Evolutionary conservation across 2,888 invertebrate genomes (phyloP).

Genomic region (Ceramica pisi): DNA sequence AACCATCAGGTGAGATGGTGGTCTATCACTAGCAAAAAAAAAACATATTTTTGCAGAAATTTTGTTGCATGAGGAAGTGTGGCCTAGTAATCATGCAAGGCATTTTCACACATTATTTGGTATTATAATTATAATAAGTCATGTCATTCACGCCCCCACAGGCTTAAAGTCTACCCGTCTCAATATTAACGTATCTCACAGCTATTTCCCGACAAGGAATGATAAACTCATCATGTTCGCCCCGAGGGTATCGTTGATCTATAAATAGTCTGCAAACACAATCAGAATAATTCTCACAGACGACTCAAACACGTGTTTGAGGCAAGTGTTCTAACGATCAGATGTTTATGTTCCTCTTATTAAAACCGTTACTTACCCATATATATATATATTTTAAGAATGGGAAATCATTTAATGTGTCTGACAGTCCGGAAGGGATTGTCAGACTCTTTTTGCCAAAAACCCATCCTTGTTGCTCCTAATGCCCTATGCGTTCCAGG

Average conservation of each 20-base stretch:
- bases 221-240: constrained; percentile 62
- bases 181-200: constrained; percentile 10
- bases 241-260: constrained; percentile 61
- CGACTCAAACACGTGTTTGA: constrained; percentile 61
- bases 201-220: constrained; percentile 38
- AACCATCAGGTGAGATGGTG: too few species aligned
- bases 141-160: neutral
- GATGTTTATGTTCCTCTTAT: constrained; percentile 41
- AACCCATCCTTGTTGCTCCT: too few species aligned
- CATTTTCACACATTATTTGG: too few species aligned
- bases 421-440: neutral
- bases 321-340: constrained; percentile 46
- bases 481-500: too few species aligned
- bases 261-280: constrained; percentile 76
- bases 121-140: too few species aligned
- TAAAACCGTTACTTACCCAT: constrained; percentile 38
- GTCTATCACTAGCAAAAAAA: too few species aligned
- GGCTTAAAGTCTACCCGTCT: constrained; percentile 27
- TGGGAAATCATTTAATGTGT: too few species aligned
- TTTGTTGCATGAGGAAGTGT: too few species aligned
- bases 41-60: too few species aligned
- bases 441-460: too few species aligned
- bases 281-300: constrained; percentile 71
- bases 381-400: too few species aligned
- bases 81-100: too few species aligned